These are phyloP conservation scores for Drosophila borealis DNA, from an alignment of 2,888 invertebrate genomes.

Conservation along the genomic window DNA sequence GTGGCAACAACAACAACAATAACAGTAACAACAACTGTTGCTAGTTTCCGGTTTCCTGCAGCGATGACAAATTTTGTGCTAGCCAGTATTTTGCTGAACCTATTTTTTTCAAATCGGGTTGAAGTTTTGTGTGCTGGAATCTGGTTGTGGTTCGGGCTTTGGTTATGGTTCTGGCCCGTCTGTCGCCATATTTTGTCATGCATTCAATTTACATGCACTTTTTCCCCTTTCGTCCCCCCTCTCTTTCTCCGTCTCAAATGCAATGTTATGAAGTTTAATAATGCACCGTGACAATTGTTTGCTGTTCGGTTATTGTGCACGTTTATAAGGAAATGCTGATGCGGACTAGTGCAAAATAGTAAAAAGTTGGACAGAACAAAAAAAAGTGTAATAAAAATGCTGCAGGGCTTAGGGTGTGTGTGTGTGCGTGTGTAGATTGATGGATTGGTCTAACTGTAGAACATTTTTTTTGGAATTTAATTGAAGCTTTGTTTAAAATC, in stretches of 20 bases:
- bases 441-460: slow-evolving; percentile 1
- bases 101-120: slow-evolving; percentile 23
- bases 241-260: slow-evolving; percentile 13
- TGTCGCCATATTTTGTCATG: slow-evolving; percentile 60
- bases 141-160: slow-evolving; percentile 19
- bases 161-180: slow-evolving; percentile 21
- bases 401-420: not conserved
- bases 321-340: slow-evolving; percentile 36
- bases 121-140: slow-evolving; percentile 11
- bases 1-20: slow-evolving; percentile 43
- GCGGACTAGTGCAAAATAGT: slow-evolving; percentile 2
- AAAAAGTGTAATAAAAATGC: slow-evolving; percentile 11
- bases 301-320: slow-evolving; percentile 34
- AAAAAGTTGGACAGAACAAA: not conserved
- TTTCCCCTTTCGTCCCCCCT: slow-evolving; percentile 19
- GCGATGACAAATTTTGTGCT: slow-evolving; percentile 74
- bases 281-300: slow-evolving; percentile 57
- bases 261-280: slow-evolving; percentile 50
- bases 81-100: slow-evolving; percentile 48
- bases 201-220: slow-evolving; percentile 54
- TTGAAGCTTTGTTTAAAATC: not conserved
- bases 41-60: slow-evolving; percentile 79
- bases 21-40: slow-evolving; percentile 64
- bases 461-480: not conserved
- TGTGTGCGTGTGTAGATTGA: not conserved